These are phyloP conservation scores for Arothron firmamentum DNA, from an alignment of 2,113 vertebrate species.

Conservation along the genomic window DNA sequence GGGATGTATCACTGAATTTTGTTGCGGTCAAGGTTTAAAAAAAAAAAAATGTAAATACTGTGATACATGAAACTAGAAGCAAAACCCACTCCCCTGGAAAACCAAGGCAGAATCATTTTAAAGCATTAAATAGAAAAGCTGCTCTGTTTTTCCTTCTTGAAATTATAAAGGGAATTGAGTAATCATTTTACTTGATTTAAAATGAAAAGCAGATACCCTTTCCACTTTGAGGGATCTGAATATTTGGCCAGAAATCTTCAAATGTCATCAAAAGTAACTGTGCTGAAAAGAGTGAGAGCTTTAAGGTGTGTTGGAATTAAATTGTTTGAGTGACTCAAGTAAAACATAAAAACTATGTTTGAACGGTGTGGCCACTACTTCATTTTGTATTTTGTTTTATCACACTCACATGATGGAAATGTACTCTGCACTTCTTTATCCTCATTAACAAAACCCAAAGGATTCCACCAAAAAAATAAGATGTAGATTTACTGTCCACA, in stretches of 20 bases:
- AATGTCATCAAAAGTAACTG: conserved; percentile 38
- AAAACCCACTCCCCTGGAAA: conserved; percentile 1
- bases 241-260: conserved; percentile 56
- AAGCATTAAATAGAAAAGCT: conserved; percentile 57
- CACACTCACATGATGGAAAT: conserved; percentile 20
- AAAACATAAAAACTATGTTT: not conserved
- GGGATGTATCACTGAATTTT: no score
- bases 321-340: conserved; percentile 16
- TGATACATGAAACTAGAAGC: no score
- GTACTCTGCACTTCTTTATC: conserved; percentile 50
- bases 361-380: not conserved
- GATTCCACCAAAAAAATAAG: conserved; percentile 36
- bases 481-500: no score
- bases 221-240: conserved; percentile 60
- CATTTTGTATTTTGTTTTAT: conserved; percentile 24
- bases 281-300: conserved; percentile 31
- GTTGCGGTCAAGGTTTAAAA: no score
- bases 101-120: conserved; percentile 41
- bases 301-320: conserved; percentile 21
- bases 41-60: not conserved
- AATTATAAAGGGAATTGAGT: conserved; percentile 50
- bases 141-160: conserved; percentile 57
- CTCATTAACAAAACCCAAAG: conserved; percentile 43
- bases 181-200: conserved; percentile 63
- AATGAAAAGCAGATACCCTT: conserved; percentile 57